Base-by-base conservation (phyloP, 1,140 invertebrate genomes). In the Drosophila bocki region DNA sequence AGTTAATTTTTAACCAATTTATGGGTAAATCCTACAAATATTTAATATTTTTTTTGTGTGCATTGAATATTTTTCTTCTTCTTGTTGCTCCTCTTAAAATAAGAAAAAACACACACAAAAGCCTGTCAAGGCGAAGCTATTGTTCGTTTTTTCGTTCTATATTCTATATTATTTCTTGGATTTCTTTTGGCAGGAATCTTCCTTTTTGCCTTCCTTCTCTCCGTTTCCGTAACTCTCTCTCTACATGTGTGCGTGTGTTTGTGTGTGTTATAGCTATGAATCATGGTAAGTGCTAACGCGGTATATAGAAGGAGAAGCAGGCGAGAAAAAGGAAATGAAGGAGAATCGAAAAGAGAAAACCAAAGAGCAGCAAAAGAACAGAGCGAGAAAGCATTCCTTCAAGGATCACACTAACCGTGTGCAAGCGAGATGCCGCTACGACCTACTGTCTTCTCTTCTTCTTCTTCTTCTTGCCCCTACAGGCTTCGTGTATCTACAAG, bases 281-380 rank as follows among this genome's bases (percentile, higher is more conserved):
- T 88, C 84, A 88, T 90, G 85, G 84, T 78, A 83, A 83, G 77
- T 64, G 82, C 77, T 68, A 80, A 72, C 48, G 62, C 45, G 50
- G 47, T 59, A 82, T 50, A 61, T 63, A 63, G 33, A 51, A 22
- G 32, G 26, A 42, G 61, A 76, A 61, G 32, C 19, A 54, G 47
- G 15, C 48, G 48, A 37, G 48, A 48, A 12, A 48, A 35, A 39
- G 32, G 17, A 39, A 53, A 41, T 33, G 22, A 35, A 39, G 32
- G 29, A 58, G 53, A 42, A 78, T 51, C 15, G 35, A 32, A 45
- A 11, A 45, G 58, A 70, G 26, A 29, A 29, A 65, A n/a, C 39
- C 29, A 70, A 15, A 17, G 45, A 64, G 47, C 61, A 6, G 22
- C 44, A 80, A 45, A 85, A 51, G 62, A 50, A 67, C 6, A 56